Evolutionary conservation across 2,797 vertebrate genomes (phyloP), one percentile per base, ranked within the genome.

Genomic region (Tragelaphus eurycerus): DNA sequence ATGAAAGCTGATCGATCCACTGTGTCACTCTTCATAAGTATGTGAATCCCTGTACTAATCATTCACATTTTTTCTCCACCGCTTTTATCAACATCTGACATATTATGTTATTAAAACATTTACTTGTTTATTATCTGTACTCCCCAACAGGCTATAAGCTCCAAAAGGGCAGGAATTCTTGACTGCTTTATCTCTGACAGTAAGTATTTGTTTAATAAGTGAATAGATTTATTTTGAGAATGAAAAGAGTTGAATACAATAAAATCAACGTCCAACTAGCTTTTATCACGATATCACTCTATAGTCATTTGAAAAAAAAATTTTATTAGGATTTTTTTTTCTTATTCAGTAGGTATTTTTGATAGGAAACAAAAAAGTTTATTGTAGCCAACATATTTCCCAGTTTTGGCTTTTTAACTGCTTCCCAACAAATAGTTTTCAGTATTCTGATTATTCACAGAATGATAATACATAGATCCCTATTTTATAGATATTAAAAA

Each of bases 201-300:
- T 57, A 82, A 89, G 54, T 38, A 83, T n/a, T 88, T 67, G 46
- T 31, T 71, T 34, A 91, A 21, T 90, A 92, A 84, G 4, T 89
- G 29, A 88, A 96, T 57, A 27, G 12, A 34, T 84, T 93, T 90
- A 93, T 43, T 92, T 86, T 74, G 67, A 90, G 34, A 34, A 93
- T 84, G 15, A 95, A 93, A 67, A 79, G 57, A 60, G 27, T 60
- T 95, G 78, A 90, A 67, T 90, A 96, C 67, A 60, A 95, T 78
- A 87, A 95, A 96, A 86, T 17, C 25, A 83, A 59, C 31, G 55
- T 21, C n/a, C 64, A 29, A 43, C 7, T 83, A 86, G 43, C 2
- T 17, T 92, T 92, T 90, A 67, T 83, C 46, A n/a, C n/a, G 21
- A 46, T 43, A 67, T 50, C 81, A 74, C 19, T 76, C 92, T 62